These are phyloP conservation scores for Eledone cirrhosa DNA, from an alignment of 2,888 invertebrate species.

Conservation along the genomic window DNA sequence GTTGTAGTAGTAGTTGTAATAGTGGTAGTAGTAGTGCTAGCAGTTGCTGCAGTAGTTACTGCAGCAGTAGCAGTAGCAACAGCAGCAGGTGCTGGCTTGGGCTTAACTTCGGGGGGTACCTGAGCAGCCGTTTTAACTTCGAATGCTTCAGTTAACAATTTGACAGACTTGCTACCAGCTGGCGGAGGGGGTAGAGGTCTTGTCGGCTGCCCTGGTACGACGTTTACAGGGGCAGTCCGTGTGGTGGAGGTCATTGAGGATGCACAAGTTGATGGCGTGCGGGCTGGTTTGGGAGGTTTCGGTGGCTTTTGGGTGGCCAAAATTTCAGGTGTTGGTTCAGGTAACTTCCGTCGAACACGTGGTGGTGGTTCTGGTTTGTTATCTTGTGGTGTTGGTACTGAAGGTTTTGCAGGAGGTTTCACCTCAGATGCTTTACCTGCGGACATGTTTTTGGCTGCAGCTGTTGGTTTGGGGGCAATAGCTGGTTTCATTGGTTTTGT, in stretches of 20 bases:
- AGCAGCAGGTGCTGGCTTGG: neutral
- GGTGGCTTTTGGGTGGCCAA: constrained; percentile 40
- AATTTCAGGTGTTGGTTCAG: constrained; percentile 54
- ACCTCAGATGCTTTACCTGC: neutral
- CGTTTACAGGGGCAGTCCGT: neutral
- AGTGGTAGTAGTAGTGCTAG: constrained; percentile 11
- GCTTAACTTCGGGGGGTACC: neutral
- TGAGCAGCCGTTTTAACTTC: constrained; percentile 24
- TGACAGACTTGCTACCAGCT: constrained; percentile 1
- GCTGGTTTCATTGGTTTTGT: neutral
- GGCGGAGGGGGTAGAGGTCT: constrained; percentile 26
- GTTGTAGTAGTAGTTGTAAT: no score
- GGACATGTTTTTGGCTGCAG: neutral
- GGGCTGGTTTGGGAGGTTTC: constrained; percentile 14
- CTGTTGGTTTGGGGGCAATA: constrained; percentile 11
- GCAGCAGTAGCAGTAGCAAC: no score
- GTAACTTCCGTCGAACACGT: constrained; percentile 52
- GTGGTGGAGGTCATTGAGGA: neutral
- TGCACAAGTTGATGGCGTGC: constrained; percentile 5
- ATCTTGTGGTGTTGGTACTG: constrained; percentile 29
- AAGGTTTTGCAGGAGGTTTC: neutral
- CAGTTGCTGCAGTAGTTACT: constrained; percentile 16
- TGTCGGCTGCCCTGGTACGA: neutral
- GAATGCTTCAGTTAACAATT: constrained; percentile 20
- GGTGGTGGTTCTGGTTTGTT: constrained; percentile 43